Conservation (phyloP, 1,140 invertebrate genomes). For the Hyphantria cunea region DNA sequence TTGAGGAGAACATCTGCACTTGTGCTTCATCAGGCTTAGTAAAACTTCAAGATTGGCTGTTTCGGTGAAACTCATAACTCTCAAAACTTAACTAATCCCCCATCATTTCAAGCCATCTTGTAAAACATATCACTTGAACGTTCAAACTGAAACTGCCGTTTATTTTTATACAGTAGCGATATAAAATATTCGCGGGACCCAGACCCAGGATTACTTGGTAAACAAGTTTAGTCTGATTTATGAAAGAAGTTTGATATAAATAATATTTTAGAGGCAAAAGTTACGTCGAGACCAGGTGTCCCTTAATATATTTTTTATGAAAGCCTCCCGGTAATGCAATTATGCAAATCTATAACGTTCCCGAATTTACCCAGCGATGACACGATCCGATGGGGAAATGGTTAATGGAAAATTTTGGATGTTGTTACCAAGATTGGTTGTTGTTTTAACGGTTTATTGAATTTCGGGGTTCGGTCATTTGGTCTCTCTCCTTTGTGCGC, state of each 20-base stretch:
- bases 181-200: constrained; percentile 29
- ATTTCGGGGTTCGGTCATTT: too few species aligned
- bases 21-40: too few species aligned
- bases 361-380: constrained; percentile 20
- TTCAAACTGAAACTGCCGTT: constrained; percentile 31
- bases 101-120: constrained; percentile 2
- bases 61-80: background rate
- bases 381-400: constrained; percentile 6
- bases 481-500: too few species aligned
- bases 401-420: too few species aligned
- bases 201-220: constrained; percentile 63
- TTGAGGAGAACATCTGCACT: too few species aligned
- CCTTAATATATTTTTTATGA: constrained; percentile 64
- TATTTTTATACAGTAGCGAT: constrained; percentile 27
- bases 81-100: constrained; percentile 7
- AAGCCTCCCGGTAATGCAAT: constrained; percentile 57
- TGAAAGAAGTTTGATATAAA: constrained; percentile 71
- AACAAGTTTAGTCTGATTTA: constrained; percentile 71
- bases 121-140: constrained; percentile 10
- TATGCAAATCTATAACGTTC: constrained; percentile 55
- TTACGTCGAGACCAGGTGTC: constrained; percentile 61
- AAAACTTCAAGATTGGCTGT: too few species aligned
- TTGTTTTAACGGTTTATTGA: too few species aligned
- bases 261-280: constrained; percentile 68
- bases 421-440: too few species aligned